Percentiles rank a stretch among this genome's conserved stretches.
Conservation (phyloP, 2,888 invertebrate species). For the Eristalinus aeneus region DNA sequence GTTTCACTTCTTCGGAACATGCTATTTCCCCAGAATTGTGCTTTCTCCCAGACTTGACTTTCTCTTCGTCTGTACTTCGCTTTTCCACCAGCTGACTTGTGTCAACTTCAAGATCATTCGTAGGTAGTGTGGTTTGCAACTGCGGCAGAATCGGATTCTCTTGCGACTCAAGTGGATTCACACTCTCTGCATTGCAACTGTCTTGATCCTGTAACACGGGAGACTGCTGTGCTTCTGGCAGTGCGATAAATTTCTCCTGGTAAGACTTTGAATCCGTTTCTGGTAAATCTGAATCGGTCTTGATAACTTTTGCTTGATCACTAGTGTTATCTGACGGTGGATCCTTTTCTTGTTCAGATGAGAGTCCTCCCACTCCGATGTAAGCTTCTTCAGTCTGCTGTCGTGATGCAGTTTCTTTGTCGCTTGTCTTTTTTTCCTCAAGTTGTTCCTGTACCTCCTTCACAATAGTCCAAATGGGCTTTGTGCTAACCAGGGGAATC, state of each 20-base stretch:
- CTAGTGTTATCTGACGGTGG: background rate
- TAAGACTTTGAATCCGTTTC: background rate
- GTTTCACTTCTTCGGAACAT: background rate
- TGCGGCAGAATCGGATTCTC: background rate
- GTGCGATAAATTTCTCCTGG: background rate
- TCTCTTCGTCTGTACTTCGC: background rate
- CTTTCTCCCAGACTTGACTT: background rate
- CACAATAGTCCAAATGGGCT: background rate
- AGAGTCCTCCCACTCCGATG: background rate
- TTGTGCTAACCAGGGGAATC: background rate
- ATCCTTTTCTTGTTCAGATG: background rate
- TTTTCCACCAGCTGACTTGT: background rate
- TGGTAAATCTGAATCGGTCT: background rate
- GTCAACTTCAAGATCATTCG: background rate
- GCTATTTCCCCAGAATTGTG: background rate
- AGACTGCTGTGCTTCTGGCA: background rate
- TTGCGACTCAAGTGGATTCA: background rate
- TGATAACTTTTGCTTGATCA: background rate
- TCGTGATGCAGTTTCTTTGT: background rate
- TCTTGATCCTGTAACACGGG: background rate
- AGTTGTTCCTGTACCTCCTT: constrained; percentile 16
- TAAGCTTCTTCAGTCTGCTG: background rate
- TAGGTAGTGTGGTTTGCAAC: background rate
- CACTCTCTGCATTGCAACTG: background rate
- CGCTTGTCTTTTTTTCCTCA: background rate